Percentiles rank a stretch among this genome's conserved stretches.
Conservation (phyloP, 2,797 vertebrate species). For the Carcharodon carcharias region DNA sequence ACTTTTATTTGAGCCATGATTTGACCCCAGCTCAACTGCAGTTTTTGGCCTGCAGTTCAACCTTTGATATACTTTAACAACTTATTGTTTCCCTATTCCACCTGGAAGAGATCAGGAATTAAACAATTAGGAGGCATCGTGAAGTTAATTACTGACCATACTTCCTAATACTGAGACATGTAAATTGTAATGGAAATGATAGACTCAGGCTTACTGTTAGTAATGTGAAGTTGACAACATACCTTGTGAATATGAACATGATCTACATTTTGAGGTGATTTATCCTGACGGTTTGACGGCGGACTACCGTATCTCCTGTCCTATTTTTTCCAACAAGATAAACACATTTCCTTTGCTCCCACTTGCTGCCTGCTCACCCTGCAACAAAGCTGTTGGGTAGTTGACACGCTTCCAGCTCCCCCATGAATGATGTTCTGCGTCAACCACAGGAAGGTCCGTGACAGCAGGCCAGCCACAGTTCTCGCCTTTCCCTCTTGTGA, state of each 20-base stretch:
- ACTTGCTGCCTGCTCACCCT: neutral
- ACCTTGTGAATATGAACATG: neutral
- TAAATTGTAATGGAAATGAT: too few species aligned
- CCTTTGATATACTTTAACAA: neutral
- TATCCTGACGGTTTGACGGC: neutral
- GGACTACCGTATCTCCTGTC: neutral
- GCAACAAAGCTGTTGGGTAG: neutral
- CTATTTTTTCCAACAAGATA: neutral
- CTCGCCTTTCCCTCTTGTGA: neutral
- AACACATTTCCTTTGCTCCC: neutral
- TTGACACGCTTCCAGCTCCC: neutral
- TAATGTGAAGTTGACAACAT: neutral
- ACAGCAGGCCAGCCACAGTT: neutral
- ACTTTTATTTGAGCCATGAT: neutral
- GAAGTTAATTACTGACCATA: neutral
- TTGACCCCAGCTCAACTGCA: neutral
- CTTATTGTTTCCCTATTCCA: neutral
- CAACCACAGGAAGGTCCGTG: neutral
- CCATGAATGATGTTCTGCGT: neutral
- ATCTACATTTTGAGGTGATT: neutral
- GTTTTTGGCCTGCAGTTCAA: neutral
- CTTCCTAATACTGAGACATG: too few species aligned
- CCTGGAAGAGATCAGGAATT: neutral
- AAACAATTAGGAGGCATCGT: neutral
- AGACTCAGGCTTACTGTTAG: too few species aligned